Evolutionary conservation across 2,797 vertebrate genomes (phyloP), one percentile per base, ranked within the genome.

Genomic region (Peromyscus melanophrys): DNA sequence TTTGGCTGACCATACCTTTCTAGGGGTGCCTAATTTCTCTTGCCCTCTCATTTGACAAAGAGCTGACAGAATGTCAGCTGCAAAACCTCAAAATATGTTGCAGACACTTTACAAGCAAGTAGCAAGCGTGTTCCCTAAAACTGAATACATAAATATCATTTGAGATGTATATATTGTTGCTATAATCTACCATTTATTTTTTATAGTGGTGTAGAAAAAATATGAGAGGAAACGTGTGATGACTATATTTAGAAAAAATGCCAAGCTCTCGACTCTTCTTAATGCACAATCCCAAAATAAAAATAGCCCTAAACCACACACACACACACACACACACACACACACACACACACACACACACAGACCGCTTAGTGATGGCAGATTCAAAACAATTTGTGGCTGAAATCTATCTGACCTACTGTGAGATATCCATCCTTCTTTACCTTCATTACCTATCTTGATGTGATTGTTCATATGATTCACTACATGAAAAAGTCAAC

Each of bases 61-160:
- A 94, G 43, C 73, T 95, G 84, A 90, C 43, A 90, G n/a, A 96
- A 86, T 95, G 94, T 90, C 75, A 82, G 55, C 85, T 93, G 84
- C 43, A 77, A 78, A 90, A 83, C 73, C 55, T n/a, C 49, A 59
- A 92, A 95, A 57, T 61, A 88, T 73, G 7, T 71, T 87, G 63
- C 25, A 57, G 95, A n/a, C 63, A 83, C 80, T 93, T 92, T 89
- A 46, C 9, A 91, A 94, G 77, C 11, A 95, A 96, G 89, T 94
- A 92, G 46, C 43, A 90, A 94, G 34, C 55, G 17, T 49, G 9
- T 10, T 75, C 19, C 87, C 59, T 57, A 43, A 96, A 86, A 89
- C 55, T 63, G 16, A 94, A 92, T 88, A 65, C 27, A 40, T 40
- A 69, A 61, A 46, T 92, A 49, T 6, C 1, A 76, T 84, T 84